phyloP scores from a whole-genome alignment of 2,113 vertebrate genomes.

The Bubo bubo region DNA sequence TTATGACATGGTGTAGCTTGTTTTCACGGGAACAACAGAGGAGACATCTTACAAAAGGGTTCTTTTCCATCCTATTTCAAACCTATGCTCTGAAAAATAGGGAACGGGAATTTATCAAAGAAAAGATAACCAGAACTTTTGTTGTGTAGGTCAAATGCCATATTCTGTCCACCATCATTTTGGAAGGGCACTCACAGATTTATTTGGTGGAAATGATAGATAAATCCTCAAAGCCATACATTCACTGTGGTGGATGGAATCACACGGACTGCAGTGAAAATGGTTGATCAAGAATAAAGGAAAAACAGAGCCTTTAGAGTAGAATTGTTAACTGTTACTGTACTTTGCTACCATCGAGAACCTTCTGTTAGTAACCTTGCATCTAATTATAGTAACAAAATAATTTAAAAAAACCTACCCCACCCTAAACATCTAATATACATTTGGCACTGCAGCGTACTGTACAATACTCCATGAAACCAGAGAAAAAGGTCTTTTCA shows the following conservation, averaged over 20 bases:
- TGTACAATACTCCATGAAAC: background rate
- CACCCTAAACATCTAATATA: background rate
- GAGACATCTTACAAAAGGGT: background rate
- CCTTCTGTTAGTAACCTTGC: background rate
- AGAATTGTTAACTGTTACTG: background rate
- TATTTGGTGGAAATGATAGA: background rate
- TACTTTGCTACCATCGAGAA: background rate
- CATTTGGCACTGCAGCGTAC: background rate
- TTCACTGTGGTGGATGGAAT: background rate
- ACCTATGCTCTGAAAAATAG: background rate
- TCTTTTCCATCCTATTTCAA: background rate
- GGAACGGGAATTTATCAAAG: background rate
- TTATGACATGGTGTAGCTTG: rapidly evolving
- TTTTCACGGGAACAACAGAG: background rate
- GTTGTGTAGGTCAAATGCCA: background rate
- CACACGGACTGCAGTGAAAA: background rate
- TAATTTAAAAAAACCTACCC: rapidly evolving
- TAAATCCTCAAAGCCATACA: background rate
- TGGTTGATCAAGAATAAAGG: background rate
- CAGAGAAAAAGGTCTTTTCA: background rate
- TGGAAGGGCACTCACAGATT: background rate
- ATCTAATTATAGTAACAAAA: background rate
- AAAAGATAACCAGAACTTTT: background rate
- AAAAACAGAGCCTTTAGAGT: background rate
- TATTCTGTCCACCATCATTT: background rate